Evolutionary conservation across 2,113 vertebrate species (phyloP), one percentile per base, ranked within the genome.

Genomic region (Laticauda colubrina): DNA sequence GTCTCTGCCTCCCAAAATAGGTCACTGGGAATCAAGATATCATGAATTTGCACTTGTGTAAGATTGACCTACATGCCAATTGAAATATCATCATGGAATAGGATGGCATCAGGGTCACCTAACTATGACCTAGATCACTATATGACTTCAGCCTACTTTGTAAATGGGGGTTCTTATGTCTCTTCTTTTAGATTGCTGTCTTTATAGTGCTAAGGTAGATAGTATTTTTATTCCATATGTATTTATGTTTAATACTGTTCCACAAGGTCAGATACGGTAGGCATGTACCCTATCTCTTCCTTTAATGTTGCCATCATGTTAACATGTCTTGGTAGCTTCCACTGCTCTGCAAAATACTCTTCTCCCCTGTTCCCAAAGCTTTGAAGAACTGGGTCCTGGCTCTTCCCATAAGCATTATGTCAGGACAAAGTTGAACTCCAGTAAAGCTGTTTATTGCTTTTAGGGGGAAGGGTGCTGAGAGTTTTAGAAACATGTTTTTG

Each of bases 1-100:
- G 6, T 55, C 4, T 5, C 21, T 39, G 34, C 8, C 34, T 34
- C 15, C 48, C 23, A 20, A 15, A 86, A 39, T 5, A 39, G 87
- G 64, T 92, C 53, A 56, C 23, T 21, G 1, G 10, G 61, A 57
- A 24, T 57, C 48, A 45, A 81, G 29, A 14, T 59, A 14, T 12
- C 18, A 0, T 10, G 26, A 92, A 14, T 56, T 53, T 89, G 24
- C 2, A 43, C 45, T 85, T 86, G 55, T 24, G 21, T 56, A 93
- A 90, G 69, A 39, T 10, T 7, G 5, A n/a, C n/a, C 45, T n/a
- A 21, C 11, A 24, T 88, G 85, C 93, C 96, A 96, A 94, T 94
- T 96, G 95, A 92, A 94, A 23, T 93, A 56, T 86, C 92, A 55
- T 56, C 89, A 93, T 92, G 92, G 89, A 93, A 75, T 88, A 69